These are phyloP conservation scores for Balearica regulorum DNA, from an alignment of 2,797 vertebrate genomes.

Conservation along the genomic window DNA sequence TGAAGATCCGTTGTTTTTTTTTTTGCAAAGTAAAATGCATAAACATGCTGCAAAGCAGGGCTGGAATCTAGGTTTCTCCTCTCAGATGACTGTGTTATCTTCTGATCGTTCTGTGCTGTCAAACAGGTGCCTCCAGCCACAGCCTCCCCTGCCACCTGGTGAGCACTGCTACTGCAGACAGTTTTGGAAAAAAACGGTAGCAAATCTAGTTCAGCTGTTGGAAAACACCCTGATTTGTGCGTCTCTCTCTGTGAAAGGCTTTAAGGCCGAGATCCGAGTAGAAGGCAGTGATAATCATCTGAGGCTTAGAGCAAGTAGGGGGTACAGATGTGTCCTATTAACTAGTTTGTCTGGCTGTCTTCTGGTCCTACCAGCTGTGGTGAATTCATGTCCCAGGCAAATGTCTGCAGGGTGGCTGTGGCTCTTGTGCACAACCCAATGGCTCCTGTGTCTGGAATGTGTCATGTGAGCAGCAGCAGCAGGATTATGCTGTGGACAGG, in stretches of 20 bases:
- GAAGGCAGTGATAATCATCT: background rate
- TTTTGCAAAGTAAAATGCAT: background rate
- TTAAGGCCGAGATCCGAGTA: background rate
- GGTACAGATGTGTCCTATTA: background rate
- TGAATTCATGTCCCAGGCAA: background rate
- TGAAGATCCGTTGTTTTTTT: background rate
- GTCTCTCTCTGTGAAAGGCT: background rate
- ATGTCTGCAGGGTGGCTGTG: rapidly evolving
- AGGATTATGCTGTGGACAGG: background rate
- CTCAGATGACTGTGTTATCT: background rate
- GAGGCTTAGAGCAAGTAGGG: background rate
- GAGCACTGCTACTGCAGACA: background rate
- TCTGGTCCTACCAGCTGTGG: background rate
- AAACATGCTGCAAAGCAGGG: background rate
- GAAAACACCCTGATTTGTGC: background rate
- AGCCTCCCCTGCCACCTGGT: background rate
- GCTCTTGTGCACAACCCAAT: background rate
- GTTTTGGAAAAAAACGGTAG: background rate
- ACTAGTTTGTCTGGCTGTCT: background rate
- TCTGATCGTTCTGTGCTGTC: background rate
- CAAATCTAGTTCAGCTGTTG: background rate
- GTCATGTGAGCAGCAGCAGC: background rate
- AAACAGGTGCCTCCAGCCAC: background rate
- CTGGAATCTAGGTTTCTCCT: background rate
- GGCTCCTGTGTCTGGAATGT: no score